Evolutionary conservation across 2,888 invertebrate genomes (phyloP), one percentile per base, ranked within the genome.

Genomic region (Agrilus mali): DNA sequence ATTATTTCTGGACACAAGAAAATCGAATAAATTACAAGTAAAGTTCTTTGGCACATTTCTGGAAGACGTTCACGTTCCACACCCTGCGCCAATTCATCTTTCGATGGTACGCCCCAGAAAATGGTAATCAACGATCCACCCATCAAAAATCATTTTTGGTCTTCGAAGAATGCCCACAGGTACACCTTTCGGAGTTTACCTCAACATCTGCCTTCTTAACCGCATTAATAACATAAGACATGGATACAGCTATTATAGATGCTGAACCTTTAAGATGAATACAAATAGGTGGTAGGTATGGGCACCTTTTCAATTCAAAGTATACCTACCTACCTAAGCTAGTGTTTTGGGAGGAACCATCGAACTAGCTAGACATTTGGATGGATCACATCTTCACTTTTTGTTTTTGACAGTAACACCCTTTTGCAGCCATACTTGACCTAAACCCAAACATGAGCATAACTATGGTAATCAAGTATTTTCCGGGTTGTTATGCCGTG

Each of bases 121-220:
- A 33, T 41, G 37, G 31, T 37, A 41, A 41, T 41, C 41, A 41
- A 45, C 42, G 39, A 42, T 35, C 31, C 40, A 33, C 42, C 42
- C 40, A 27, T 27, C 27, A 15, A 43, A 46, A 40, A 46, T 43
- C 46, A 43, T 42, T 20, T 42, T 42, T 41, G 20, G 36, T 41
- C 40, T 31, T 40, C 34, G n/a, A n/a, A 43, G 40, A 46, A 46
- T 37, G 10, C 27, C 27, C 10, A 27, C 2, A 27, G 10, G 27
- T 27, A 27, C 27, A 44, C 42, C 44, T 44, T 41, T 36, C 32
- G 22, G 34, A 34, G 41, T 43, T 6, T 33, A 36, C 27, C 12
- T 34, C 39, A 48, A 48, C 48, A 48, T 46, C 48, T 48, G 48
- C 44, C 38, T 10, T 27, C 31, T 34, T 45, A 43, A 47, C 45